These are phyloP conservation scores for Rostratula benghalensis DNA, from an alignment of 2,113 vertebrate genomes.

Conservation along the genomic window DNA sequence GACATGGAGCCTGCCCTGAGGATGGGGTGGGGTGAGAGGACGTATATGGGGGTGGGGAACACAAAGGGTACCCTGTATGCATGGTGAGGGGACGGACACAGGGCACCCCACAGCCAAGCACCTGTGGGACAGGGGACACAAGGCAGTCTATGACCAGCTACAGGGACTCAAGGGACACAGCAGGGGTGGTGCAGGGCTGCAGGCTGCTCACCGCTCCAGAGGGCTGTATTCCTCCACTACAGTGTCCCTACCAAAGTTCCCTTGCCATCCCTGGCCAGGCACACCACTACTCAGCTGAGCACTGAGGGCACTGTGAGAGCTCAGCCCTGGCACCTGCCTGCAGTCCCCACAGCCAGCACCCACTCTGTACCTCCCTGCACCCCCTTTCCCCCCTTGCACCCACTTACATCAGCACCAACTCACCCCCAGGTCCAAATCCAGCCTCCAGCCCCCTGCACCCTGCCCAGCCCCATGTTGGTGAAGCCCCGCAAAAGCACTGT, in stretches of 20 bases:
- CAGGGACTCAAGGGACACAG: not conserved
- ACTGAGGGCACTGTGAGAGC: slow-evolving; percentile 24
- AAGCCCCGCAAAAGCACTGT: not conserved
- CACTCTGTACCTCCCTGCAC: not conserved
- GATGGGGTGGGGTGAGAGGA: no score
- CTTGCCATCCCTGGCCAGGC: slow-evolving; percentile 66
- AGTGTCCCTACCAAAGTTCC: not conserved
- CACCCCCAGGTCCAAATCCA: not conserved
- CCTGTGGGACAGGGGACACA: not conserved
- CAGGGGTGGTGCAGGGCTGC: not conserved
- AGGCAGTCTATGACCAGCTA: rapidly evolving
- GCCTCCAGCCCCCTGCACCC: not conserved
- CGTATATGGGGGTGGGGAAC: no score
- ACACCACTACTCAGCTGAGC: slow-evolving; percentile 75
- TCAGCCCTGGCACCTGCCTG: no score
- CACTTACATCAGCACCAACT: not conserved
- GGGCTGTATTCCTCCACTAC: not conserved
- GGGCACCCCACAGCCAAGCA: no score
- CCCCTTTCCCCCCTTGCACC: not conserved
- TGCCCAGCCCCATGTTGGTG: no score
- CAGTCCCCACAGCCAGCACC: no score
- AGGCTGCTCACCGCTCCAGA: rapidly evolving
- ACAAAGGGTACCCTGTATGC: no score
- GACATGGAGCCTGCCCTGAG: no score
- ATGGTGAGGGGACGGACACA: no score